These are phyloP conservation scores for Electrona antarctica DNA, from an alignment of 2,113 vertebrate species.

Conservation along the genomic window DNA sequence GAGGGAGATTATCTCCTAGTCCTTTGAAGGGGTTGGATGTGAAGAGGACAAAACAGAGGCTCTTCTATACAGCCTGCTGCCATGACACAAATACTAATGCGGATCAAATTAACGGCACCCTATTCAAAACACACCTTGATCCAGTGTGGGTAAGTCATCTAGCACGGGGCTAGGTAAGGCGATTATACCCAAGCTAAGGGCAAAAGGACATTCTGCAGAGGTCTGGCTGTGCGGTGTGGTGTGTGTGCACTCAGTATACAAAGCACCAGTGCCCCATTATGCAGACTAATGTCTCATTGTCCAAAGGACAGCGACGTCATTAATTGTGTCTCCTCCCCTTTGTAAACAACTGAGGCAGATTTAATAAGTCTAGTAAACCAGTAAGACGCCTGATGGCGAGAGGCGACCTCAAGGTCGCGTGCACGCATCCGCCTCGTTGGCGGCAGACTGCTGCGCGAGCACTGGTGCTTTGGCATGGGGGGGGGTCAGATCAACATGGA, in stretches of 20 bases:
- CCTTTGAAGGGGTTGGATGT: slow-evolving; percentile 56
- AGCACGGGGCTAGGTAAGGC: slow-evolving; percentile 26
- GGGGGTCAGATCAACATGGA: no score
- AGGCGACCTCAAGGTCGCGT: no score
- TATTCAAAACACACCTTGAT: slow-evolving; percentile 39
- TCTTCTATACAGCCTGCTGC: slow-evolving; percentile 11
- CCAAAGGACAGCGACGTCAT: background rate
- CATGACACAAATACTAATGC: slow-evolving; percentile 50
- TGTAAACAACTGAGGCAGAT: no score
- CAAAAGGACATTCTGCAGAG: slow-evolving; percentile 22
- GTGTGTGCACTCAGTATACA: slow-evolving; percentile 7
- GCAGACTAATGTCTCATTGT: background rate
- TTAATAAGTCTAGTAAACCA: no score
- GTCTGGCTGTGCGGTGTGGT: background rate
- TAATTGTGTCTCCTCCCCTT: no score
- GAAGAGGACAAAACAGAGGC: slow-evolving; percentile 51
- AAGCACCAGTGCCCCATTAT: background rate
- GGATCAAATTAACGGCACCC: slow-evolving; percentile 31
- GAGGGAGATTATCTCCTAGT: slow-evolving; percentile 44
- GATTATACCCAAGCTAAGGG: slow-evolving; percentile 39
- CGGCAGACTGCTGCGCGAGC: no score
- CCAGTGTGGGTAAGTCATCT: slow-evolving; percentile 23
- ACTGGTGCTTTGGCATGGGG: no score
- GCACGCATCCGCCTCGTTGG: no score
- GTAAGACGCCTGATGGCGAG: no score